Evolutionary conservation across 37 sponge, comb jelly and placozoan genomes (phyloP), one percentile per base, ranked within the genome.

Genomic region (Halisarca cf. caerulea): DNA sequence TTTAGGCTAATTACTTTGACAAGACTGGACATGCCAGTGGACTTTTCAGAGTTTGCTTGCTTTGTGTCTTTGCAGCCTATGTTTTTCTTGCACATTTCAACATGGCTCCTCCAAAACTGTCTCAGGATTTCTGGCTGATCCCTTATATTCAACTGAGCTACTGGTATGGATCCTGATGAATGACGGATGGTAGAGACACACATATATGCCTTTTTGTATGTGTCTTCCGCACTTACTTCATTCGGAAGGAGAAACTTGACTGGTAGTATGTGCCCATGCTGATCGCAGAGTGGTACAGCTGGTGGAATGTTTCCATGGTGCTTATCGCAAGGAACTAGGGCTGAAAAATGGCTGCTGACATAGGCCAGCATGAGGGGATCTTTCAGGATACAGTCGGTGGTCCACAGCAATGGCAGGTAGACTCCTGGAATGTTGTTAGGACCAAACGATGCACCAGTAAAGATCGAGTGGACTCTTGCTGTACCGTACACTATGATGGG

Each of bases 371-470:
- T 80, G 3, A 92, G 71, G 35, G 92, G 92, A 35, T 86, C 55
- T 64, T 80, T 89, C 30, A 38, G 54, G 44, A 86, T 85, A 24
- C n/a, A 45, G 20, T 57, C 58, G 2, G 89, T 24, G 36, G 62
- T 73, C 92, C 92, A 92, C 41, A 92, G 75, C 24, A 92, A 83
- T 15, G 92, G 92, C 24, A 92, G 83, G 60, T 92, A 92, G 62
- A 92, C n/a, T 2, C 92, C 92, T 27, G 89, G 86, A 57, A 92
- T 88, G 71, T 83, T 89, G 43, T 74, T 36, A 0, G 28, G 32
- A 25, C 85, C 86, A 0, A 92, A 69, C 14, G 92, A 84, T 9
- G 25, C 86, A 18, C 81, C 86, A 25, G 36, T 45, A 17, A 7
- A 23, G 17, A 34, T 0, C 41, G 92, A 92, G n/a, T 62, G 44